phyloP scores from a whole-genome alignment of 2,797 vertebrate species.

The Etheostoma nigrum region DNA sequence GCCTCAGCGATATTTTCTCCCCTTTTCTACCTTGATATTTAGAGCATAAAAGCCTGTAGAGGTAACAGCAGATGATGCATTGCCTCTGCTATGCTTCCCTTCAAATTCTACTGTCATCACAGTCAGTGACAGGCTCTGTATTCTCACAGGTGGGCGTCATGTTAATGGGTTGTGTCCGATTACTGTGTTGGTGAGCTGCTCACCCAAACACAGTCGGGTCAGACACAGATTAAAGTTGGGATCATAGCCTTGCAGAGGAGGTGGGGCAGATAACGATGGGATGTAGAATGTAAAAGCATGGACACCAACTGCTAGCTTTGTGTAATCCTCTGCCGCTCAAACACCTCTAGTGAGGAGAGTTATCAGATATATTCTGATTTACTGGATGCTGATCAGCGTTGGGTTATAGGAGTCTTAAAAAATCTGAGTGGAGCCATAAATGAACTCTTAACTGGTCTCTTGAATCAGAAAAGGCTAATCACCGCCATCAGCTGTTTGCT shows the following conservation, averaged over 20 bases:
- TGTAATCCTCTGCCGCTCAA: conserved; percentile 53
- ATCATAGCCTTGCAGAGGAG: conserved; percentile 33
- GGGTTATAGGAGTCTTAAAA: conserved; percentile 36
- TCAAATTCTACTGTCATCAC: conserved; percentile 2
- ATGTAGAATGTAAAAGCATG: conserved; percentile 9
- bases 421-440: conserved; percentile 44
- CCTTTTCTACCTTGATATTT: conserved; percentile 18
- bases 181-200: background rate
- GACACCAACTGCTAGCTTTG: conserved; percentile 45
- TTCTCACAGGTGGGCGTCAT: conserved; percentile 16
- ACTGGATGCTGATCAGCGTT: conserved; percentile 46
- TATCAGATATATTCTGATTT: conserved; percentile 35
- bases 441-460: conserved; percentile 41
- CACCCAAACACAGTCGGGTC: conserved; percentile 13
- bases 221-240: conserved; percentile 46
- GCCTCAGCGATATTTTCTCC: conserved; percentile 2
- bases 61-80: conserved; percentile 9
- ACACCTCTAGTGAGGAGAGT: conserved; percentile 11
- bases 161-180: conserved; percentile 9
- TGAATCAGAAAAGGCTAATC: conserved; percentile 44
- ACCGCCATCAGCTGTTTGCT: conserved; percentile 19
- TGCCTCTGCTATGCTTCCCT: background rate
- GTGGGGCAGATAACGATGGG: conserved; percentile 17
- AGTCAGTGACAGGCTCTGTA: background rate
- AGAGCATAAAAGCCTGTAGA: conserved; percentile 8